phyloP scores from a whole-genome alignment of 2,888 invertebrate species.

The Himalopsyche kuldschensis region DNA sequence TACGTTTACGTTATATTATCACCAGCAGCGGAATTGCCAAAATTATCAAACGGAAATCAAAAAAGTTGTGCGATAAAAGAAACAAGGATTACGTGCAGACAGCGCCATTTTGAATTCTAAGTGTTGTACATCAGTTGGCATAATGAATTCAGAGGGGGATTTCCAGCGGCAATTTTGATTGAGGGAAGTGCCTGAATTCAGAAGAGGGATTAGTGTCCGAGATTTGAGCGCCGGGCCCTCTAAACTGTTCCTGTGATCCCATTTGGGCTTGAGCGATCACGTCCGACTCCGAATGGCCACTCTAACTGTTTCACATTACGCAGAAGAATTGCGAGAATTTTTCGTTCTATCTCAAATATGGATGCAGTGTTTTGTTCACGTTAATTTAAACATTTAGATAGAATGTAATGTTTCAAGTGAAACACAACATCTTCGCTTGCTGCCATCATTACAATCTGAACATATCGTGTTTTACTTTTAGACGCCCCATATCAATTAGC shows the following conservation, averaged over 20 bases:
- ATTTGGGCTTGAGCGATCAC: slow-evolving; percentile 27
- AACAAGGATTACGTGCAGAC: neutral
- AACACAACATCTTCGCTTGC: too few species aligned
- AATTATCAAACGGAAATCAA: too few species aligned
- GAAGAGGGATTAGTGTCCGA: neutral
- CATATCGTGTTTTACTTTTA: too few species aligned
- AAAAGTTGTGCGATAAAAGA: neutral
- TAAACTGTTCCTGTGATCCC: slow-evolving; percentile 7
- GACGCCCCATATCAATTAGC: too few species aligned
- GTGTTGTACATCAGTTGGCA: neutral
- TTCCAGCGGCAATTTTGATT: neutral
- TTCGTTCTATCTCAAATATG: neutral
- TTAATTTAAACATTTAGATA: too few species aligned
- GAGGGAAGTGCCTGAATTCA: neutral
- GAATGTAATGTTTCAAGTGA: too few species aligned
- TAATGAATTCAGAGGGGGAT: neutral
- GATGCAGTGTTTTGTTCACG: neutral
- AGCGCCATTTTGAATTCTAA: neutral
- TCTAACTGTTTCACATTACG: neutral
- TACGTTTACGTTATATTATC: too few species aligned
- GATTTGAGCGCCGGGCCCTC: neutral
- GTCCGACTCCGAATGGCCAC: slow-evolving; percentile 1
- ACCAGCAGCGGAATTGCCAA: too few species aligned
- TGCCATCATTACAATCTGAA: too few species aligned
- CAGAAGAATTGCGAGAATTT: neutral